Base-by-base conservation (phyloP, 2,888 invertebrate species). In the Drosophila putrida region DNA sequence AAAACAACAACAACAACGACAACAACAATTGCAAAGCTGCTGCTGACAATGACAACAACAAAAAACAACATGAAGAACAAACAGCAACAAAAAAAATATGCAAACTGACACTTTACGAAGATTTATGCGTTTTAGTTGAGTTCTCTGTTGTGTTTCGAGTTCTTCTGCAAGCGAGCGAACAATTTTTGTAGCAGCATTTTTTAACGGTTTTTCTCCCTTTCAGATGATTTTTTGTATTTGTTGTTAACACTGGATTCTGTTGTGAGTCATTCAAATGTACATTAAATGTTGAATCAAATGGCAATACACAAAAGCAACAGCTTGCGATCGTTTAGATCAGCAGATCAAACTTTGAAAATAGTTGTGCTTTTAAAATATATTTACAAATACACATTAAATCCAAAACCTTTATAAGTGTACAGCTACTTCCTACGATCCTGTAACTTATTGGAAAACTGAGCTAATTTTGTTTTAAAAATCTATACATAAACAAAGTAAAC, bases 91-190 rank as follows among this genome's bases (percentile, higher is more conserved):
- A 46, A 71, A 71, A 86, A 89, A 83, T 87, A 85, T 85, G 89
- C 84, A 75, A 81, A 75, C 84, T 85, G 84, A 85, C 84, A 85
- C 75, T 85, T 87, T 83, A 89, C 84, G 84, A 85, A 85, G 84
- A 85, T 85, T 85, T 85, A 85, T 85, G 87, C 84, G 89, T 74
- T 88, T 84, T 82, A 86, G 89, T 76, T 73, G 75, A 88, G 71
- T 86, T 74, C 86, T 43, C 86, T 43, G 60, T 54, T 80, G 53
- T 46, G 53, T 47, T 58, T 28, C 66, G 72, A 62, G 53, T 67
- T 77, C 74, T 67, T 67, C 75, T 68, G 72, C 75, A 65, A 78
- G 65, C 75, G 70, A 78, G 71, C 62, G 71, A 13, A 67, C 65
- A 63, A 63, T 54, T 67, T 80, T 81, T 81, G 75, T 71, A 70